Evolutionary conservation across 2,113 vertebrate species (phyloP), one percentile per base, ranked within the genome.

Genomic region (Corvus moneduloides): DNA sequence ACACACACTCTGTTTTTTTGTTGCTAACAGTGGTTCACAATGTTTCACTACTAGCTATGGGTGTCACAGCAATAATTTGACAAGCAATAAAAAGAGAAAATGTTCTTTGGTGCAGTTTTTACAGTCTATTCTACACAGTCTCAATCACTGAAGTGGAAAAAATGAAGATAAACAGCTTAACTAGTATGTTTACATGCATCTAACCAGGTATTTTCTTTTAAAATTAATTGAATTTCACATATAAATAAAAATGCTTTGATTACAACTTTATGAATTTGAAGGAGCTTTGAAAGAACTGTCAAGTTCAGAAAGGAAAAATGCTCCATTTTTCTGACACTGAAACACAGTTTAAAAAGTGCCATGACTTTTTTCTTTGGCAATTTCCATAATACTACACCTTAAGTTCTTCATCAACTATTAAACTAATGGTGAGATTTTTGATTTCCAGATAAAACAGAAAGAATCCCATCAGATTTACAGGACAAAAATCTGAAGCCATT

Each of bases 161-260:
- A 98, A 98, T 94, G 44, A 98, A 98, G 97, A 98, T 10, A 71
- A 91, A 97, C 97, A 97, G 93, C 88, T 96, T 97, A 98, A 97
- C 95, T 91, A 87, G 96, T 92, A 90, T 97, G 97, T 98, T 98
- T 98, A 98, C 91, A 88, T 63, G 95, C 76, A 95, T 74, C 81
- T 93, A 95, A 96, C 88, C 61, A 95, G 80, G 89, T 90, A 87
- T 94, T 96, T 86, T 97, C 90, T 96, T 96, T 92, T 86, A 95
- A 93, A 96, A 94, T 93, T 97, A 98, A 97, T 96, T 96, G 72
- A 96, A 97, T 97, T 97, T 97, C 72, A 92, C 28, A 61, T 87
- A 72, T 81, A 94, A 96, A 94, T 96, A 97, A 95, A 96, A 94
- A 87, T 92, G 46, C 56, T 81, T 94, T 94, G 30, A 44, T 83